A percentile compares a stretch with the other conserved stretches of the same genome.
These are phyloP conservation scores for Melanocharis versteri DNA, from an alignment of 2,113 vertebrate genomes.

Conservation along the genomic window DNA sequence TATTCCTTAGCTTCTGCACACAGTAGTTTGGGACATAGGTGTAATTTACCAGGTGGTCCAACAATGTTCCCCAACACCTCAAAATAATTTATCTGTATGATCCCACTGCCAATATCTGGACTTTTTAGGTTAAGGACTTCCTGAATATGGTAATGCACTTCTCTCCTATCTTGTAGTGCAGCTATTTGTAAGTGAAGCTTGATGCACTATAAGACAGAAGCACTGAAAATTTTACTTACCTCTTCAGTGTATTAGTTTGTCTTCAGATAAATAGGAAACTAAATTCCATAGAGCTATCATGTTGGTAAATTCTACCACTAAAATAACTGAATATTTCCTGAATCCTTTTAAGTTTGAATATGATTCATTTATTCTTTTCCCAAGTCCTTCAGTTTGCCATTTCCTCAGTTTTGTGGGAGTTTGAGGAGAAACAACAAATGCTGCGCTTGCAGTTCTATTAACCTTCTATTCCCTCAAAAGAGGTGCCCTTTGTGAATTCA, in stretches of 20 bases:
- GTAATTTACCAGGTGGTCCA: background rate
- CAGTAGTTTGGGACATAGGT: background rate
- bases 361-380: background rate
- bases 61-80: background rate
- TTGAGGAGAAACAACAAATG: background rate
- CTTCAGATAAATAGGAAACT: conserved; percentile 11
- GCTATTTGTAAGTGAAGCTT: background rate
- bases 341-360: background rate
- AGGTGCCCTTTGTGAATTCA: background rate
- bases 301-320: background rate
- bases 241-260: background rate
- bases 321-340: background rate
- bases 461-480: background rate
- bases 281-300: background rate
- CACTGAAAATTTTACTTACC: background rate
- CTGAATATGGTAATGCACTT: background rate
- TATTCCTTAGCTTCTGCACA: background rate
- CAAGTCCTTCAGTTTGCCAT: background rate
- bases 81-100: background rate
- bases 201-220: background rate
- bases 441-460: background rate
- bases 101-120: background rate
- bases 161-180: background rate
- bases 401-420: background rate
- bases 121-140: background rate